A percentile compares a stretch with the other conserved stretches of the same genome.
Evolutionary conservation across 2,797 vertebrate species (phyloP).

Genomic region (Gorsachius magnificus): DNA sequence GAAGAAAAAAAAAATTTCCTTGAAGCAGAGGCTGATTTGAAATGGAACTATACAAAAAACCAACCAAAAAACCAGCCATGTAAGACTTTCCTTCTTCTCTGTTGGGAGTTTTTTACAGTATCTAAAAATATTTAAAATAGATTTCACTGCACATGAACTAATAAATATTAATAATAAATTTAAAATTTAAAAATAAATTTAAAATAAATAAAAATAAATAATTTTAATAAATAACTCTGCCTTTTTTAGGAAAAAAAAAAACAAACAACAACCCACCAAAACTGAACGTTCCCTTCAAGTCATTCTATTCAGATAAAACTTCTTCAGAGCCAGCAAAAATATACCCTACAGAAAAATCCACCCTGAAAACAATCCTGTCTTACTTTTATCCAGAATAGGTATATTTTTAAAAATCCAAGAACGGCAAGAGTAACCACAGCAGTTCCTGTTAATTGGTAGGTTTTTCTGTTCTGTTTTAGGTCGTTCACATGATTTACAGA

Average conservation of each 20-base stretch:
- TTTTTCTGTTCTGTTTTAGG: background rate
- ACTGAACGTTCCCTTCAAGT: background rate
- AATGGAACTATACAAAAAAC: background rate
- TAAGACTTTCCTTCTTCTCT: background rate
- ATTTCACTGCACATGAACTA: background rate
- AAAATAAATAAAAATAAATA: too few species aligned
- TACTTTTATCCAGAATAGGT: background rate
- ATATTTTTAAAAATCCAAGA: slow-evolving; percentile 1
- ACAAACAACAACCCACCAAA: background rate
- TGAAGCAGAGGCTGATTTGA: background rate
- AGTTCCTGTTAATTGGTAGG: background rate
- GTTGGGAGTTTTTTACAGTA: background rate
- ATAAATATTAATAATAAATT: too few species aligned
- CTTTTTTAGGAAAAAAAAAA: background rate
- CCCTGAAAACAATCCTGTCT: slow-evolving; percentile 1
- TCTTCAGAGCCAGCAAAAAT: slow-evolving; percentile 14
- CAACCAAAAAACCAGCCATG: background rate
- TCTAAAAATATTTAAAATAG: background rate
- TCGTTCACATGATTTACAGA: background rate
- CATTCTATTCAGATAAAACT: background rate
- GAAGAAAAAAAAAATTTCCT: background rate
- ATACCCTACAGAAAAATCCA: background rate
- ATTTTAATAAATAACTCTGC: background rate
- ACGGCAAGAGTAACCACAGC: background rate
- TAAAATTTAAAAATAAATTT: too few species aligned